Percentiles rank a stretch among this genome's conserved stretches.
phyloP scores from a whole-genome alignment of 2,113 vertebrate genomes.

The Sterrhoptilus dennistouni region DNA sequence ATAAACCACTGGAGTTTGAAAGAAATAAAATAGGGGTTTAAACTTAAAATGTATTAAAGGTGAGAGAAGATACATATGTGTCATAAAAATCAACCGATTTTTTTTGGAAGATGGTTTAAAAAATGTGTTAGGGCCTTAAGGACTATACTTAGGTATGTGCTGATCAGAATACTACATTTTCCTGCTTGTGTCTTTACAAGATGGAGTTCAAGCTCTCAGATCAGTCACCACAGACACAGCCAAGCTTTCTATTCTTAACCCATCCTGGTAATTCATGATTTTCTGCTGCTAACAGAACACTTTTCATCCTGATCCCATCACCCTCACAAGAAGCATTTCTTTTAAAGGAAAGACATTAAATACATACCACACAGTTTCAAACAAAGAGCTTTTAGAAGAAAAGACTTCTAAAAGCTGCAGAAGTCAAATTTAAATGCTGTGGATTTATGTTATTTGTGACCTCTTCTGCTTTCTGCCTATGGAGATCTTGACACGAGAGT shows the following conservation, averaged over 20 bases:
- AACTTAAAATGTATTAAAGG: slow-evolving; percentile 58
- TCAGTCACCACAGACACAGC: background rate
- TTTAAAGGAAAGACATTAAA: background rate
- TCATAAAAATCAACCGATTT: slow-evolving; percentile 6
- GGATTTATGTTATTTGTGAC: background rate
- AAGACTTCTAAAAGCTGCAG: background rate
- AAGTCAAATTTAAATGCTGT: background rate
- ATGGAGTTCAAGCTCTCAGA: background rate
- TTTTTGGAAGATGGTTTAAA: background rate
- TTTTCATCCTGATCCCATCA: background rate
- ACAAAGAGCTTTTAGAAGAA: background rate
- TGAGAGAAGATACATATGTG: background rate
- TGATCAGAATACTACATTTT: background rate
- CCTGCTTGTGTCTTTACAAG: background rate
- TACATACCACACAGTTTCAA: background rate
- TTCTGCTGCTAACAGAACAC: background rate
- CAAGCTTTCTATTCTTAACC: background rate
- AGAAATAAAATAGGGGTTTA: slow-evolving; percentile 27
- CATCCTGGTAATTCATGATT: background rate
- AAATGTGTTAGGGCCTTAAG: background rate
- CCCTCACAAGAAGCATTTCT: background rate
- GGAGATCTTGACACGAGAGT: background rate
- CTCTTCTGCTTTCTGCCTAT: background rate
- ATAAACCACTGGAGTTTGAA: slow-evolving; percentile 2
- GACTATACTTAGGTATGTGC: background rate